A percentile compares a stretch with the other conserved stretches of the same genome.
phyloP scores from a whole-genome alignment of 2,113 vertebrate species.

The Psilopogon haemacephalus region DNA sequence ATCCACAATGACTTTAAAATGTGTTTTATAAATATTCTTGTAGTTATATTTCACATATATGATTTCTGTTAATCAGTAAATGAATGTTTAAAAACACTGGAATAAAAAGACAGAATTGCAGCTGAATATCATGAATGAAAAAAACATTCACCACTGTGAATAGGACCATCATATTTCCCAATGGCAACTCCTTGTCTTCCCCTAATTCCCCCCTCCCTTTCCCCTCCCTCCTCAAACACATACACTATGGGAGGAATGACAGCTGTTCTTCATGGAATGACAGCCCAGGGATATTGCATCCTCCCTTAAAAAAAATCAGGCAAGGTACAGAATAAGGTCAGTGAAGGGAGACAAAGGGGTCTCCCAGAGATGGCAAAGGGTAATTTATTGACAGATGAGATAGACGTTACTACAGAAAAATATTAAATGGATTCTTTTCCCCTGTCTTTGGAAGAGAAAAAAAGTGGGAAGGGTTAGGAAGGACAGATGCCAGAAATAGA shows the following conservation, averaged over 20 bases:
- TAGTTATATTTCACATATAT: not conserved
- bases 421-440: slow-evolving; percentile 64
- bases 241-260: slow-evolving; percentile 68
- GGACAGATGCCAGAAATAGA: slow-evolving; percentile 57
- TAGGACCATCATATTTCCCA: slow-evolving; percentile 34
- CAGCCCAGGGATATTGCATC: slow-evolving; percentile 68
- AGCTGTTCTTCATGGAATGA: slow-evolving; percentile 76
- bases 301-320: slow-evolving; percentile 66
- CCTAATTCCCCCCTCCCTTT: slow-evolving; percentile 28
- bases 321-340: slow-evolving; percentile 69
- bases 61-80: not conserved
- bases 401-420: slow-evolving; percentile 68
- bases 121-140: slow-evolving; percentile 36
- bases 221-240: slow-evolving; percentile 36
- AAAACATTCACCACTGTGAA: slow-evolving; percentile 20
- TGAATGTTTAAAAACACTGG: not conserved
- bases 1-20: not conserved
- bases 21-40: not conserved
- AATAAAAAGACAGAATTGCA: not conserved
- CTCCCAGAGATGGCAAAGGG: slow-evolving; percentile 66
- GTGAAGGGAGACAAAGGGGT: slow-evolving; percentile 66
- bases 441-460: slow-evolving; percentile 48
- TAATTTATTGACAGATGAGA: slow-evolving; percentile 73
- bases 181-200: slow-evolving; percentile 18
- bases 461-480: slow-evolving; percentile 31